Conservation (phyloP, 92 coral and sea anemone genomes). For the Heteractis magnifica region DNA sequence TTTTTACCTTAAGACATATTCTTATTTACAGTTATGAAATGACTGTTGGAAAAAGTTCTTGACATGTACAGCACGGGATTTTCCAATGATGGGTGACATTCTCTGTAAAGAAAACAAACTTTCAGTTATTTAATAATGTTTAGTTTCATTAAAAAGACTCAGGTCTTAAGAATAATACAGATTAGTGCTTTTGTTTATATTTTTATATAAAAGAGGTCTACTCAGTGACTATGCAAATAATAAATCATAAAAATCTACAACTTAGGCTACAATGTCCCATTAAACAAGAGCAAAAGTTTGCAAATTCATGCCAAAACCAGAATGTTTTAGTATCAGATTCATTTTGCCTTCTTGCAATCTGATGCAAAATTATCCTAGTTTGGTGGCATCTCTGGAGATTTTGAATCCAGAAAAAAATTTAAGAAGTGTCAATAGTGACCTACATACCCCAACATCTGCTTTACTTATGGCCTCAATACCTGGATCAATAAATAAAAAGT, state of each 20-base stretch:
- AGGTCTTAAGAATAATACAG: neutral
- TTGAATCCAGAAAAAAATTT: neutral
- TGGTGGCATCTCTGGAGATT: neutral
- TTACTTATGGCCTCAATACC: conserved; percentile 64
- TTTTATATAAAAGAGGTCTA: too few relatives aligned
- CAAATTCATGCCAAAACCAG: too few relatives aligned
- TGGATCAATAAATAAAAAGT: neutral
- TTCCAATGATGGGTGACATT: conserved; percentile 66
- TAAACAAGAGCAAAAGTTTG: too few relatives aligned
- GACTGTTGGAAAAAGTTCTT: conserved; percentile 64
- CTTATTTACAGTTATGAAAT: conserved; percentile 31
- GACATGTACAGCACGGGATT: conserved; percentile 66
- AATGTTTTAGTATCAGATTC: too few relatives aligned
- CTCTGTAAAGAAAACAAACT: conserved; percentile 11
- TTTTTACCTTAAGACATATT: conserved; percentile 17
- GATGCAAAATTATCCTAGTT: neutral
- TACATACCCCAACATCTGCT: conserved; percentile 51
- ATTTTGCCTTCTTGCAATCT: too few relatives aligned
- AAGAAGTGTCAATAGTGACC: neutral
- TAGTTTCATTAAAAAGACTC: too few relatives aligned
- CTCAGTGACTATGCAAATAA: too few relatives aligned
- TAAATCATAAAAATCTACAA: too few relatives aligned
- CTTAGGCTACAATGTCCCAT: too few relatives aligned
- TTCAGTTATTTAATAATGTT: neutral
- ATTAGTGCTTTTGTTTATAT: neutral